Evolutionary conservation across 2,113 vertebrate species (phyloP).

Genomic region (Helogale parvula): DNA sequence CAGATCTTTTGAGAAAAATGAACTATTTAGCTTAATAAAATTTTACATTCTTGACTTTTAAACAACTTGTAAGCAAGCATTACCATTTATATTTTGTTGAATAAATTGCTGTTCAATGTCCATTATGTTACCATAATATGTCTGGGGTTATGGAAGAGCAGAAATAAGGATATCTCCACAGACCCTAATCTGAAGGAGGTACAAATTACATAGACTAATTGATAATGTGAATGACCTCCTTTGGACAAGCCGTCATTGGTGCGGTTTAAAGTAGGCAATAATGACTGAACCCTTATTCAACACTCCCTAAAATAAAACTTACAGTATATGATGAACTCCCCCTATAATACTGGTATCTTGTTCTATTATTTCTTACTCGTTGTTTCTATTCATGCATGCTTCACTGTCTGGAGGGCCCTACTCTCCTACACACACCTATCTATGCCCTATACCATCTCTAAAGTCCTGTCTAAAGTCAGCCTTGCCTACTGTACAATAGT

Average conservation of each 20-base stretch:
- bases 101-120: neutral
- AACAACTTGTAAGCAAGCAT: neutral
- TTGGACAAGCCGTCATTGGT: neutral
- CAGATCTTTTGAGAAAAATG: slow-evolving; percentile 22
- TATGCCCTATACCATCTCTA: neutral
- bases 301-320: neutral
- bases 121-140: neutral
- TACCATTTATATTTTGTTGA: neutral
- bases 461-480: neutral
- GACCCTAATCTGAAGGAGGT: neutral
- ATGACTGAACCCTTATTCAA: neutral
- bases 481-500: neutral
- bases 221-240: neutral
- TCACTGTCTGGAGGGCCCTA: neutral
- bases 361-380: neutral
- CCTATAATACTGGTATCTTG: neutral
- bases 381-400: neutral
- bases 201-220: neutral
- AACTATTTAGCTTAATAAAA: slow-evolving; percentile 30
- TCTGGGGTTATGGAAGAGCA: neutral
- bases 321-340: neutral
- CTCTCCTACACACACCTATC: accelerated
- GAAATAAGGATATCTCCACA: neutral
- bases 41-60: neutral
- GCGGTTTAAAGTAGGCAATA: neutral